Percentiles rank a stretch among this genome's conserved stretches.
phyloP scores from a whole-genome alignment of 2,797 vertebrate species.

The Semotilus atromaculatus region DNA sequence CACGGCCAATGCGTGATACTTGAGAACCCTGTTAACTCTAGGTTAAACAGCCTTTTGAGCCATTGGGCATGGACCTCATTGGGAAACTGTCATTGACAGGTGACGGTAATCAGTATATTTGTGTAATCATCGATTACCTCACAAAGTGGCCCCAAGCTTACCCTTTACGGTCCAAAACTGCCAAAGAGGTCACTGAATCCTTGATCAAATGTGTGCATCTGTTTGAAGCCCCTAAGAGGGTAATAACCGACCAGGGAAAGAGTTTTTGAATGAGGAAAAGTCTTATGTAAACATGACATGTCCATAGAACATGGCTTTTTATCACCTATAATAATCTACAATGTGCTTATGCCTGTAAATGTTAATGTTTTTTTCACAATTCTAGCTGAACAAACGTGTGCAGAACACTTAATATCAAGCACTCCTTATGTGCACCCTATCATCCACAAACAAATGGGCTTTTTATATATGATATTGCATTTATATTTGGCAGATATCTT shows the following conservation, averaged over 20 bases:
- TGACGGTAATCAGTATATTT: conserved; percentile 9
- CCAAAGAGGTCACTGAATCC: neutral
- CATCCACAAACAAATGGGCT: neutral
- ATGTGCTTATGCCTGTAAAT: neutral
- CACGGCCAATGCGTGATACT: too few relatives aligned
- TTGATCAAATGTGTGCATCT: conserved; percentile 17
- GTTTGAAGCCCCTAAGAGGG: neutral
- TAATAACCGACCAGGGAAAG: conserved; percentile 26
- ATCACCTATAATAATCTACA: too few relatives aligned
- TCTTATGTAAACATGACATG: neutral
- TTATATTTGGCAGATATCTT: neutral
- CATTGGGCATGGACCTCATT: conserved; percentile 15
- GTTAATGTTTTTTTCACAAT: neutral
- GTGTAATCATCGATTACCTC: conserved; percentile 16
- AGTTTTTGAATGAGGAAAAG: conserved; percentile 20
- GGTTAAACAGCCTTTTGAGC: conserved; percentile 24
- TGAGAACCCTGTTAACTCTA: too few relatives aligned
- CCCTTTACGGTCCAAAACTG: neutral
- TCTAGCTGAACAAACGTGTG: neutral
- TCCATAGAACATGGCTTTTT: neutral
- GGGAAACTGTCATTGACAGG: conserved; percentile 1
- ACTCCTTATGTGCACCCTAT: neutral
- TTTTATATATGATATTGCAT: too few relatives aligned
- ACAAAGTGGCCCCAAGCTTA: conserved; percentile 23
- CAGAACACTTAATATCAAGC: neutral